Evolutionary conservation across 35 echinoderm and acorn worm species (phyloP), one percentile per base, ranked within the genome.

Genomic region (Hemicentrotus pulcherrimus): DNA sequence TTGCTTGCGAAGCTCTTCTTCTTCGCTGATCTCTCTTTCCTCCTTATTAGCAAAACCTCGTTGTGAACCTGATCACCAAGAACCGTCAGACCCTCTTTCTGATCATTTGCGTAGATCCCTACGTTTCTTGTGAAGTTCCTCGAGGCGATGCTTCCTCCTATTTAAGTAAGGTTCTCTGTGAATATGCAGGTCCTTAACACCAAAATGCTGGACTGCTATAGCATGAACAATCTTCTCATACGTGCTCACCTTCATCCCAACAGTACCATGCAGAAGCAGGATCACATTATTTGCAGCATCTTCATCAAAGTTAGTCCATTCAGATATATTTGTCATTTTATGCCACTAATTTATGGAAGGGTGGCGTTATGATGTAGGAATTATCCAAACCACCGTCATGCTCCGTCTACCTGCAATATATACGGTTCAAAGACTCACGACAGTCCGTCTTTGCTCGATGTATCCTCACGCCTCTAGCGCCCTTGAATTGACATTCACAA

Each of bases 251-350:
- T 91, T 91, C 46, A 32, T 5, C 46, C 46, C 89, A 91, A 91
- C 32, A 33, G 89, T 91, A 47, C 31, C 89, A 91, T 41, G 32
- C 46, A n/a, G n/a, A n/a, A n/a, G n/a, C n/a, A 31, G 1, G 9
- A 6, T 91, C 10, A 91, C 89, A 41, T 31, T 91, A 10, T 31
- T 4, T 7, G 89, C 32, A 91, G 32, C 89, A 33, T 91, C 89
- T 91, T 91, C 89, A 46, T 91, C 89, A 47, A 91, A 91, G 0
- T 24, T 9, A 91, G n/a, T 91, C 89, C 89, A 91, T 19, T 24
- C 89, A 32, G 30, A 33, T 22, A 47, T 4, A 91, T 35, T 91
- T 35, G 89, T 41, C 89, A 47, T 91, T 31, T 91, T 91, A 0
- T 24, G 89, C 89, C 89, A 91, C 16, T 91, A n/a, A n/a, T n/a